A percentile compares a stretch with the other conserved stretches of the same genome.
These are phyloP conservation scores for Pardosa pseudoannulata DNA, from an alignment of 2,888 invertebrate species.

Conservation along the genomic window DNA sequence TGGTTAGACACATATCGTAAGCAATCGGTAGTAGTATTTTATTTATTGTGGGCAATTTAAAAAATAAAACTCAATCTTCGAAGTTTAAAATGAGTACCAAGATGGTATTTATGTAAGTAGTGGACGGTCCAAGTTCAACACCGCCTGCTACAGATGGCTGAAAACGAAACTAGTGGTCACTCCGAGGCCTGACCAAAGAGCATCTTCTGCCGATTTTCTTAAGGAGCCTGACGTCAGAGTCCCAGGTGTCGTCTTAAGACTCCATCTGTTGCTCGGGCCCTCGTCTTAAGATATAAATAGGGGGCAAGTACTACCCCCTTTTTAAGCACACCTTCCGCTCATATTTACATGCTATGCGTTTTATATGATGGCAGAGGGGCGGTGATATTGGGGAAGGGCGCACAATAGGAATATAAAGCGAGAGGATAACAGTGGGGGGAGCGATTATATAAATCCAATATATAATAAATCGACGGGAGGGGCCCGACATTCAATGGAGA, in stretches of 20 bases:
- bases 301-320: conserved; percentile 31
- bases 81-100: too few species aligned
- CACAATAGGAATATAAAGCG: conserved; percentile 60
- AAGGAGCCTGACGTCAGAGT: conserved; percentile 14
- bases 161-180: too few species aligned
- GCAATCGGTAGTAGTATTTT: too few species aligned
- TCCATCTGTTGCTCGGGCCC: conserved; percentile 49
- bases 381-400: conserved; percentile 21
- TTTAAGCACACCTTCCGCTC: conserved; percentile 51
- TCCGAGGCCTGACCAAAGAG: too few species aligned
- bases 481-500: conserved; percentile 33
- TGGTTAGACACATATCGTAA: too few species aligned
- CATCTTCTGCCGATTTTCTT: too few species aligned
- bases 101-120: too few species aligned
- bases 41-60: too few species aligned
- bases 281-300: conserved; percentile 46
- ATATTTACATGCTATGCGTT: conserved; percentile 64
- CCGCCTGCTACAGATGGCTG: too few species aligned
- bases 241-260: conserved; percentile 35
- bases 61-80: too few species aligned
- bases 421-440: conserved; percentile 34
- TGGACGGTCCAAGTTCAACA: too few species aligned
- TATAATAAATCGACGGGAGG: conserved; percentile 64
- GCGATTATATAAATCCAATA: conserved; percentile 67
- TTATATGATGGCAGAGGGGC: conserved; percentile 48